phyloP scores from a whole-genome alignment of 2,797 vertebrate species.

The Microtus agrestis region DNA sequence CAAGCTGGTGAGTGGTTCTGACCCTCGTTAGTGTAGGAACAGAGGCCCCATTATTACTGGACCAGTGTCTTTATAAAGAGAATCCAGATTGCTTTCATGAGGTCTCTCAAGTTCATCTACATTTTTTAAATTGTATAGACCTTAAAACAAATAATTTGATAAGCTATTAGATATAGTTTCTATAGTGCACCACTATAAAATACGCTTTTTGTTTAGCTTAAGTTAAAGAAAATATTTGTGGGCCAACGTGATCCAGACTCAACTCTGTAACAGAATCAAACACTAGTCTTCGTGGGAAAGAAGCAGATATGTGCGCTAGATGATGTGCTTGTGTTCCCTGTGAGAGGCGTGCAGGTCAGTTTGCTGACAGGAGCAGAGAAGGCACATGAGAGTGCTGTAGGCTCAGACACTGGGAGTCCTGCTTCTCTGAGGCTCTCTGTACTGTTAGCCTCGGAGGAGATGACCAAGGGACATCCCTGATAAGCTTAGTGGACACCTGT shows the following conservation, averaged over 20 bases:
- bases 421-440: not conserved
- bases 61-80: slow-evolving; percentile 7
- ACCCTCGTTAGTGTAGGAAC: not conserved
- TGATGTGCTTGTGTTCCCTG: not conserved
- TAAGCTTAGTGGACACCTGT: not conserved
- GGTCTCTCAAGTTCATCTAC: not conserved
- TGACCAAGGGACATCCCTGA: not conserved
- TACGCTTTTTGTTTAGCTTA: slow-evolving; percentile 39
- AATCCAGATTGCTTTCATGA: slow-evolving; percentile 40
- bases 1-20: not conserved
- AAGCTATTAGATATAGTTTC: slow-evolving; percentile 10
- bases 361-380: not conserved
- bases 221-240: not conserved
- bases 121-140: not conserved
- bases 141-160: slow-evolving; percentile 29
- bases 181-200: slow-evolving; percentile 36
- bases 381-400: not conserved
- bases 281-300: not conserved
- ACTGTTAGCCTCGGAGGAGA: not conserved
- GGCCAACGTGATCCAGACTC: not conserved
- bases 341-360: not conserved
- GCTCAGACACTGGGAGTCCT: not conserved
- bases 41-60: not conserved
- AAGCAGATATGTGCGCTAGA: not conserved
- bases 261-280: not conserved